Evolutionary conservation across 1,140 invertebrate species (phyloP), one percentile per base, ranked within the genome.

Genomic region (Trichogramma pretiosum): DNA sequence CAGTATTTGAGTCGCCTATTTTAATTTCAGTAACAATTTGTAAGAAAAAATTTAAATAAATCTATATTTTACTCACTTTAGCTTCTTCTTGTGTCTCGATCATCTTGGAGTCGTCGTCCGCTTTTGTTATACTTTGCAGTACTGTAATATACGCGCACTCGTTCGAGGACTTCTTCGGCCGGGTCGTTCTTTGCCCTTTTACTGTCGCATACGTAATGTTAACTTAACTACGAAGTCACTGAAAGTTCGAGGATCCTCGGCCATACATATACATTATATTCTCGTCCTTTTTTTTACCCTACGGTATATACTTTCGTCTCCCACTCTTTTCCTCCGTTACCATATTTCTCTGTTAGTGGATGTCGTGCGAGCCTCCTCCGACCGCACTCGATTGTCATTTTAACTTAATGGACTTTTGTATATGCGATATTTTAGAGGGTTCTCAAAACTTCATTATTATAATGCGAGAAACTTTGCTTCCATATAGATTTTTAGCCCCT

Each of bases 61-160:
- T 26, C 24, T 3, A 42, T 11, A n/a, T 17, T 10, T 26, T 21
- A n/a, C 66, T 67, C 63, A 68, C 66, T 64, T 52, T 66, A 19
- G 65, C 67, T 37, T 70, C 66, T 22, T 66, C 58, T 36, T 46
- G 53, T 33, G 63, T 63, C 49, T 68, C 66, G 30, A 52, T 55
- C 62, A 67, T 67, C 32, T 44, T 56, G 40, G 28, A 48, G 40
- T 17, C 26, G n/a, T 33, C 9, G 11, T 16, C 5, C 13, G 19
- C 4, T n/a, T n/a, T n/a, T n/a, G n/a, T n/a, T n/a, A n/a, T n/a
- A n/a, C n/a, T n/a, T n/a, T n/a, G n/a, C n/a, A n/a, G n/a, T n/a
- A n/a, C n/a, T n/a, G n/a, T n/a, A n/a, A n/a, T n/a, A 4, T 5
- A 16, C 34, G 34, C 16, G 4, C 38, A 36, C 23, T 42, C n/a